Evolutionary conservation across 1,140 invertebrate species (phyloP).

Genomic region (Temnothorax curvispinosus): DNA sequence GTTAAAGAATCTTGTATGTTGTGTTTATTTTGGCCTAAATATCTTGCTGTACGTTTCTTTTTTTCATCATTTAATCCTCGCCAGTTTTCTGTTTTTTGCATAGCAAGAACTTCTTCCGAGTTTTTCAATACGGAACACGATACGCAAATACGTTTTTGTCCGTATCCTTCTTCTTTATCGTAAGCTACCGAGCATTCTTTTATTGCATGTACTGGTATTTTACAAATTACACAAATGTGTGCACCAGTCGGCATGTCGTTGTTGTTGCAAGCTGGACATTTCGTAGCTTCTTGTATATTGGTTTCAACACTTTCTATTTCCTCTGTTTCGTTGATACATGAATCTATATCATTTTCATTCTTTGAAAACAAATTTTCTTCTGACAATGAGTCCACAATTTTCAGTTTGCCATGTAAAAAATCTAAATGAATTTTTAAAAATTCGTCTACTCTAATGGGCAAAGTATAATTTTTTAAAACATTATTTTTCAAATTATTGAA

Average conservation of each 20-base stretch:
- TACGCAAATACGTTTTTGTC: background rate
- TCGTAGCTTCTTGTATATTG: too few species aligned
- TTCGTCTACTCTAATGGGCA: too few species aligned
- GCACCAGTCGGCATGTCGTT: background rate
- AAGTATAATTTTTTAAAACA: too few species aligned
- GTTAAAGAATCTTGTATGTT: background rate
- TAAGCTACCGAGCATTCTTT: background rate
- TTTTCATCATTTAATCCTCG: background rate
- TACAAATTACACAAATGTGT: background rate
- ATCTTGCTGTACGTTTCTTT: background rate
- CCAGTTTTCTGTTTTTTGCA: background rate
- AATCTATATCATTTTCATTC: too few species aligned
- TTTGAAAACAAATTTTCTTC: too few species aligned
- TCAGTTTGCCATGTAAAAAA: too few species aligned
- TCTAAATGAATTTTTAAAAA: too few species aligned
- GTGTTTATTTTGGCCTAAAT: background rate
- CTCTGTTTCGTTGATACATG: too few species aligned
- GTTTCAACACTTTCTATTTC: too few species aligned
- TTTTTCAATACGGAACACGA: background rate
- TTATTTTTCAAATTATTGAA: too few species aligned
- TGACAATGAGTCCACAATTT: too few species aligned
- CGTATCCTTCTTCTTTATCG: slow-evolving; percentile 12
- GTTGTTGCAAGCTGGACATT: background rate
- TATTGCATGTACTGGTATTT: background rate
- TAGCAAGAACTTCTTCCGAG: background rate